Evolutionary conservation across 2,888 invertebrate genomes (phyloP), one percentile per base, ranked within the genome.

Genomic region (Ptychoptera albimana): DNA sequence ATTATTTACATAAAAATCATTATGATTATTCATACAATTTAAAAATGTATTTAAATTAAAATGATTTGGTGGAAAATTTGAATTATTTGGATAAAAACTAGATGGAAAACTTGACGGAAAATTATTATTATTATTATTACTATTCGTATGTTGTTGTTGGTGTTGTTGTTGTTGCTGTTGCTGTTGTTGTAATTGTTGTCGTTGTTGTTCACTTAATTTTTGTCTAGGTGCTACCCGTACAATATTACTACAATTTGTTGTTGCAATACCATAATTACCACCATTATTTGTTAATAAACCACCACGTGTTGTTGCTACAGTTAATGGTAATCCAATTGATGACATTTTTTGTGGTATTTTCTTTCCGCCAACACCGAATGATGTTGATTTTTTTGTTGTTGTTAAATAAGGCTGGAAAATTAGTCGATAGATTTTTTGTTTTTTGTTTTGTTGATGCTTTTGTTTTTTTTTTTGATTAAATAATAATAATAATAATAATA

Each of bases 231-330:
- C 60, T 56, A 61, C 58, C 59, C 60, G 63, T 57, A 60, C 52
- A 73, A 64, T 53, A 74, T 70, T 64, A 43, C 45, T 45, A 37
- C 45, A 37, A 39, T 41, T 42, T 69, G 60, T 43, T 70, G 70
- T 51, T 70, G 70, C 50, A 70, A 70, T 37, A 68, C 69, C 66
- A 70, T 70, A 48, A 71, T 23, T 23, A 23, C 23, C 23, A 23
- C 23, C 23, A 23, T 23, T 23, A 23, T 23, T 23, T 23, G 23
- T 23, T 23, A 23, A 5, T 23, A 23, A 23, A 23, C 23, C 23
- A 23, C 23, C 23, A 23, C 70, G 55, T 69, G 78, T 77, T 74
- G 72, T 71, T 61, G 71, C 66, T 61, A 71, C 72, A 60, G 72
- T 67, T 57, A 70, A 69, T 71, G 71, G 70, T 23, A 23, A 23